A percentile compares a stretch with the other conserved stretches of the same genome.
Evolutionary conservation across 2,888 invertebrate genomes (phyloP).

Genomic region (Crossocerus cetratus): DNA sequence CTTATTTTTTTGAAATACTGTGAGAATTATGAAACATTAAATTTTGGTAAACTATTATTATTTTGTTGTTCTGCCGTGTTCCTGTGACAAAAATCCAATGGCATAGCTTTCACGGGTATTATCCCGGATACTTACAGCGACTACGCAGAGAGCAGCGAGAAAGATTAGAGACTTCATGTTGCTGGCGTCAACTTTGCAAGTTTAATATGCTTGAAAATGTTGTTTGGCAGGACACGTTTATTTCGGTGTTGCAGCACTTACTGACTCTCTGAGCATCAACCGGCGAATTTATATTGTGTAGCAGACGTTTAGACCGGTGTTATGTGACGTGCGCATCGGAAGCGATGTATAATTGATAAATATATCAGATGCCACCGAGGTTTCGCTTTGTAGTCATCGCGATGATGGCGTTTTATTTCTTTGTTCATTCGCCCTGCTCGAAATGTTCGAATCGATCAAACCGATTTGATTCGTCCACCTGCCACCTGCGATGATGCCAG

Average conservation of each 20-base stretch:
- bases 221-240: neutral
- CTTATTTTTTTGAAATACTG: no score
- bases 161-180: slow-evolving; percentile 4
- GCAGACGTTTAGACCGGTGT: neutral
- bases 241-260: neutral
- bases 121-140: no score
- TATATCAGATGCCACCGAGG: slow-evolving; percentile 14
- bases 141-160: neutral
- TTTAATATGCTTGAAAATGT: neutral
- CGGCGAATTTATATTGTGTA: neutral
- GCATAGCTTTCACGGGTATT: no score
- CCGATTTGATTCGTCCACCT: no score
- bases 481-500: no score
- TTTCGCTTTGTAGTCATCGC: neutral
- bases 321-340: slow-evolving; percentile 24
- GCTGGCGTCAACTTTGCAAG: neutral
- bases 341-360: slow-evolving; percentile 8
- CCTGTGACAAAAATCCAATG: no score
- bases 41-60: no score
- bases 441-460: no score
- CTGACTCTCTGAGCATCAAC: neutral
- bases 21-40: no score
- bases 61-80: no score
- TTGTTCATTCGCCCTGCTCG: no score
- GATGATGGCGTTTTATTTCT: slow-evolving; percentile 9